Conservation (phyloP, 2,888 invertebrate genomes). For the Drosophila nr. fundita region DNA sequence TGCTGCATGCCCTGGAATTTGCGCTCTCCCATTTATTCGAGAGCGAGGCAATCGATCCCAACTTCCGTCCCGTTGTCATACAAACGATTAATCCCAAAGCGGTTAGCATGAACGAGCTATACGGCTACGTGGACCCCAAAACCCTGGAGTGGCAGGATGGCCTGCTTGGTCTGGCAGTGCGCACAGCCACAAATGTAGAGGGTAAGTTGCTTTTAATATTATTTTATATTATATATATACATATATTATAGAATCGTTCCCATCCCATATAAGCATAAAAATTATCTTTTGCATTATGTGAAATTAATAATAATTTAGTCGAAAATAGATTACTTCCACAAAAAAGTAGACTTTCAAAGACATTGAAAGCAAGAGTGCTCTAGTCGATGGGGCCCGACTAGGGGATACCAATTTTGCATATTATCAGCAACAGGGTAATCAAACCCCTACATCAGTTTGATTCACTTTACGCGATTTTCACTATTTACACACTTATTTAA, state of each 20-base stretch:
- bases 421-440: neutral
- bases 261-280: neutral
- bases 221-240: too few species aligned
- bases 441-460: neutral
- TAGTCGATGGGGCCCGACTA: neutral
- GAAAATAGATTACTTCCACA: neutral
- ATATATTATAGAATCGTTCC: neutral
- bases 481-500: neutral
- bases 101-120: conserved; percentile 93
- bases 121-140: conserved; percentile 93
- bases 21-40: conserved; percentile 89
- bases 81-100: conserved; percentile 95
- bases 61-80: conserved; percentile 90
- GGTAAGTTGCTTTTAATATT: conserved; percentile 63
- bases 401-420: neutral
- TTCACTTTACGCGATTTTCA: neutral
- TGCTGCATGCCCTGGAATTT: conserved; percentile 90
- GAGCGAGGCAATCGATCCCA: conserved; percentile 87
- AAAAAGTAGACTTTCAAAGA: neutral
- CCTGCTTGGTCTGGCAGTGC: conserved; percentile 88
- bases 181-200: conserved; percentile 78
- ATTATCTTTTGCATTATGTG: neutral
- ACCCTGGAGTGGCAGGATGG: conserved; percentile 97
- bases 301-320: neutral
- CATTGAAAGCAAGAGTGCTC: neutral